phyloP scores from a whole-genome alignment of 2,888 invertebrate genomes.

The Acronicta leporina region DNA sequence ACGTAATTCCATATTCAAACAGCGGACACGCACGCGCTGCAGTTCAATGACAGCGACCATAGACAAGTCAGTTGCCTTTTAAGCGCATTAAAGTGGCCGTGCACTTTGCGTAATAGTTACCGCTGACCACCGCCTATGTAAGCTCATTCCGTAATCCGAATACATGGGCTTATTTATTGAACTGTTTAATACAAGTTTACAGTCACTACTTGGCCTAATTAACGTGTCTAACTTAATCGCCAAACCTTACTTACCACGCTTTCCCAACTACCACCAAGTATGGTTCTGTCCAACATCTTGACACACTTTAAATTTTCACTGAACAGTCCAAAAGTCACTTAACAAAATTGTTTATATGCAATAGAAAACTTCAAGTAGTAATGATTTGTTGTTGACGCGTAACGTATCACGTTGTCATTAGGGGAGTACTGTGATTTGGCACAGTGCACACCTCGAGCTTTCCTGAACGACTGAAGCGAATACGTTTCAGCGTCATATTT shows the following conservation, averaged over 20 bases:
- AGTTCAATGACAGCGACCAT: slow-evolving; percentile 83
- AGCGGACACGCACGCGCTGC: slow-evolving; percentile 70
- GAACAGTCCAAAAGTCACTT: slow-evolving; percentile 66
- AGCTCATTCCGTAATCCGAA: slow-evolving; percentile 68
- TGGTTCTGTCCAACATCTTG: slow-evolving; percentile 84
- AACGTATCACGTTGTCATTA: slow-evolving; percentile 78
- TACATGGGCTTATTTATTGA: slow-evolving; percentile 48
- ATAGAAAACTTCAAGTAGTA: slow-evolving; percentile 59
- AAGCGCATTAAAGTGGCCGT: slow-evolving; percentile 77
- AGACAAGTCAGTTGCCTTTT: slow-evolving; percentile 82
- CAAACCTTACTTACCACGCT: slow-evolving; percentile 80
- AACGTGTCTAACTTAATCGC: slow-evolving; percentile 14
- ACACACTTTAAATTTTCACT: slow-evolving; percentile 55
- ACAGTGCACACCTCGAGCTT: slow-evolving; percentile 78
- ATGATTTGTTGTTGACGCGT: slow-evolving; percentile 62
- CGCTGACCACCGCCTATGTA: slow-evolving; percentile 45
- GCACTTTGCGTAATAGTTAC: slow-evolving; percentile 81
- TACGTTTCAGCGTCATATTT: slow-evolving; percentile 82
- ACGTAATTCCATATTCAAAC: slow-evolving; percentile 80
- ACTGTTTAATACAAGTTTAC: slow-evolving; percentile 6
- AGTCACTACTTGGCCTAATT: slow-evolving; percentile 18
- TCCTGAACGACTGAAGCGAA: slow-evolving; percentile 84
- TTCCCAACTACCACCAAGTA: slow-evolving; percentile 86
- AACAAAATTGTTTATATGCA: slow-evolving; percentile 42
- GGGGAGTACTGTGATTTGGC: slow-evolving; percentile 75